phyloP scores from a whole-genome alignment of 1,140 invertebrate species.

The Drosophila arizonae region DNA sequence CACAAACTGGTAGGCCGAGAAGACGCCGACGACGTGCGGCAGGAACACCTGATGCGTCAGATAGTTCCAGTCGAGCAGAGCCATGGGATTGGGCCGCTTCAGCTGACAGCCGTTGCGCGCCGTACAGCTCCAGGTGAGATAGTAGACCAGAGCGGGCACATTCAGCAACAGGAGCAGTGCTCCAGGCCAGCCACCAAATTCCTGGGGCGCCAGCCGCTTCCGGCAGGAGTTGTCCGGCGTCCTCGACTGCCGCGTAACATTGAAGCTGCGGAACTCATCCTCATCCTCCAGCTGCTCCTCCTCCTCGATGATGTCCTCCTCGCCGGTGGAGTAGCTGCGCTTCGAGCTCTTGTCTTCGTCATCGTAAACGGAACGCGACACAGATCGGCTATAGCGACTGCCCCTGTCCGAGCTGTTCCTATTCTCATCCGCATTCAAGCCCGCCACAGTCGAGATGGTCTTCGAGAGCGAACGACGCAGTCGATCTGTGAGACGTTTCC shows the following conservation, averaged over 20 bases:
- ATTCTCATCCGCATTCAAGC: neutral
- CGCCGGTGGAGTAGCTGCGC: constrained; percentile 83
- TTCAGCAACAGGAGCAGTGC: constrained; percentile 60
- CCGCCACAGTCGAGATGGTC: constrained; percentile 52
- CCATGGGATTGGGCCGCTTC: constrained; percentile 54
- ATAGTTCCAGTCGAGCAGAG: constrained; percentile 59
- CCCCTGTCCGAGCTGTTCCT: constrained; percentile 59
- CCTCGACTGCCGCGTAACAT: constrained; percentile 40
- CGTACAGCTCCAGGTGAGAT: constrained; percentile 79
- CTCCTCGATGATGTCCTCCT: constrained; percentile 71
- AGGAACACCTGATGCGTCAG: constrained; percentile 74
- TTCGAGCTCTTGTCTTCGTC: constrained; percentile 74
- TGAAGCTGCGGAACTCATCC: constrained; percentile 70
- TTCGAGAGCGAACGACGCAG: constrained; percentile 73
- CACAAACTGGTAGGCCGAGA: constrained; percentile 72
- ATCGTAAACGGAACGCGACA: constrained; percentile 73
- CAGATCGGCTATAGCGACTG: constrained; percentile 75
- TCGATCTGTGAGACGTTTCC: constrained; percentile 64
- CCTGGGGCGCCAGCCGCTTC: constrained; percentile 48
- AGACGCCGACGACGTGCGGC: constrained; percentile 62
- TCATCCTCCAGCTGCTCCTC: constrained; percentile 53
- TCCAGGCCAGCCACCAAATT: constrained; percentile 81
- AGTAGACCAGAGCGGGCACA: constrained; percentile 60
- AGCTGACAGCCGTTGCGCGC: constrained; percentile 77
- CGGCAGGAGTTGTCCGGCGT: constrained; percentile 39